Percentiles rank a stretch among this genome's conserved stretches.
These are phyloP conservation scores for Dicaeum eximium DNA, from an alignment of 2,113 vertebrate genomes.

Conservation along the genomic window DNA sequence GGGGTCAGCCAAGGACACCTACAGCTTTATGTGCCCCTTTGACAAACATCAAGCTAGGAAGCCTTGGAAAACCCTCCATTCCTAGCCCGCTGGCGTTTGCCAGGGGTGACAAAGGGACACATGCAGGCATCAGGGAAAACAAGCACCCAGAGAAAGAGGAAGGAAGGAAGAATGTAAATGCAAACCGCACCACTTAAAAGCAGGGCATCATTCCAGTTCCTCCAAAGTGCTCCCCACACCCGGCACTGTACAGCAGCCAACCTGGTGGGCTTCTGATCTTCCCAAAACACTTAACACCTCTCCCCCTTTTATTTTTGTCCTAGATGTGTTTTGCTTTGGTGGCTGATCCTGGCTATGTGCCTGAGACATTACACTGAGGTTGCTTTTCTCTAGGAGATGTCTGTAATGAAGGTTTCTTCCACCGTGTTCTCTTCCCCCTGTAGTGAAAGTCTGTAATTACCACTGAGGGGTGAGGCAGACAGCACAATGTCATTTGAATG, in stretches of 20 bases:
- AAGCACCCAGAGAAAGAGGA: neutral
- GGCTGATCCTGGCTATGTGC: conserved; percentile 4
- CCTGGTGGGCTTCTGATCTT: conserved; percentile 18
- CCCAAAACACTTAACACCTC: conserved; percentile 57
- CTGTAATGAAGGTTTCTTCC: conserved; percentile 74
- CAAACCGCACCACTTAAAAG: neutral
- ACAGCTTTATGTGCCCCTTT: neutral
- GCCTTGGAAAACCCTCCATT: neutral
- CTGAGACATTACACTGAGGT: conserved; percentile 57
- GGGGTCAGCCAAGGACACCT: neutral
- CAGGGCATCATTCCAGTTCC: neutral
- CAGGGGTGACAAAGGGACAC: conserved; percentile 21
- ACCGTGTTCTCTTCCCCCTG: conserved; percentile 37
- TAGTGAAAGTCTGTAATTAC: conserved; percentile 79
- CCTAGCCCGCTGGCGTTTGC: neutral
- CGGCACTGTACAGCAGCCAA: conserved; percentile 12
- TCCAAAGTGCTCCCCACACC: conserved; percentile 19
- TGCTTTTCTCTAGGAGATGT: conserved; percentile 58
- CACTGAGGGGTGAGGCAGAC: conserved; percentile 68
- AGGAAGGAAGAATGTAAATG: conserved; percentile 12
- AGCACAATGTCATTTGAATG: conserved; percentile 77
- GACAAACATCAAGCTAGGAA: neutral
- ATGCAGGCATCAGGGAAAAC: neutral
- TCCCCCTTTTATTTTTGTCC: conserved; percentile 36
- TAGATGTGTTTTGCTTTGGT: conserved; percentile 30